These are phyloP conservation scores for Macaria liturata DNA, from an alignment of 2,888 invertebrate species.

Conservation along the genomic window DNA sequence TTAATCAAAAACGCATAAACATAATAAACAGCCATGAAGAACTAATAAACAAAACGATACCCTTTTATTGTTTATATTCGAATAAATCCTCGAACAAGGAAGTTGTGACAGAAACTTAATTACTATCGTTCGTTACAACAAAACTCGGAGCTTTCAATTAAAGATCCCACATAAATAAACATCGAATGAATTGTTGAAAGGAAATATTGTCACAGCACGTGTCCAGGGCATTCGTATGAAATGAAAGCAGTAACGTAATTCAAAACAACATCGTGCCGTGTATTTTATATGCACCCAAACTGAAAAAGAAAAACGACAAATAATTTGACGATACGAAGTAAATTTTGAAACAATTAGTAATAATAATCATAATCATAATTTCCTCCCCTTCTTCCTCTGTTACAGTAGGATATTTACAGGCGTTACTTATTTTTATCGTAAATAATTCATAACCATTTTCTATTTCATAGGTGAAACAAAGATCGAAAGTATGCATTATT, in stretches of 20 bases:
- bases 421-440: no score
- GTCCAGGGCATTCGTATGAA: conserved; percentile 21
- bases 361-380: no score
- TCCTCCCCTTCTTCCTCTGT: no score
- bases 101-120: conserved; percentile 27
- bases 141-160: conserved; percentile 51
- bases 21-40: conserved; percentile 2
- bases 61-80: conserved; percentile 17
- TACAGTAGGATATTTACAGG: no score
- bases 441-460: no score
- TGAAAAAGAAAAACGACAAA: no score
- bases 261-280: not conserved
- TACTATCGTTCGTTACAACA: conserved; percentile 22
- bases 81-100: conserved; percentile 22
- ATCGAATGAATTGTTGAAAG: conserved; percentile 47
- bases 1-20: conserved; percentile 5
- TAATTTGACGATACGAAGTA: no score
- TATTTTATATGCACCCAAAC: no score
- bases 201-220: conserved; percentile 64
- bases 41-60: conserved; percentile 10
- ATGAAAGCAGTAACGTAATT: conserved; percentile 2
- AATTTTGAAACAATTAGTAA: no score
- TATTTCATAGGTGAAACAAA: no score
- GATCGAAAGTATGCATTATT: no score
- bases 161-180: conserved; percentile 51